Percentiles rank a stretch among this genome's conserved stretches.
Conservation (phyloP, 2,797 vertebrate species). For the Lutra lutra region DNA sequence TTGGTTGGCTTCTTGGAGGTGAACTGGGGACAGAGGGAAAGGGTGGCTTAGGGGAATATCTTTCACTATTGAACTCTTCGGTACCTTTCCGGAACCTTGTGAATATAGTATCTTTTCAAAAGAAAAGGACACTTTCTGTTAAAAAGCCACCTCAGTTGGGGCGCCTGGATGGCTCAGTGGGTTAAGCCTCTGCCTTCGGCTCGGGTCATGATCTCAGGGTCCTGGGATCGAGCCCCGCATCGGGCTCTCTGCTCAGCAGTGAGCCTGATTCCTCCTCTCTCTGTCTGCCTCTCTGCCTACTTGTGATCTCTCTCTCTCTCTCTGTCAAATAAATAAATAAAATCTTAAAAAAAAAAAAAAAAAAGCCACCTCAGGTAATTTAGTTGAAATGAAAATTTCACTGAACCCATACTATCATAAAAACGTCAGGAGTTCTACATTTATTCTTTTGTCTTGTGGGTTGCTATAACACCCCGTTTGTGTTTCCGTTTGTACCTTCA, state of each 20-base stretch:
- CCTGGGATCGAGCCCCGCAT: too few relatives aligned
- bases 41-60: neutral
- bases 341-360: too few relatives aligned
- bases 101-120: neutral
- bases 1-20: neutral
- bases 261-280: too few relatives aligned
- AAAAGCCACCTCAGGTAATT: neutral
- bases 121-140: neutral
- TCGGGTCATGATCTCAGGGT: too few relatives aligned
- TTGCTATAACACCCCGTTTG: neutral
- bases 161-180: too few relatives aligned
- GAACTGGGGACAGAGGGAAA: neutral
- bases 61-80: neutral
- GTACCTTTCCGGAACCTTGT: neutral
- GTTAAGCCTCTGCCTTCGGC: too few relatives aligned
- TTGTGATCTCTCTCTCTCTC: too few relatives aligned
- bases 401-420: neutral
- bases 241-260: too few relatives aligned
- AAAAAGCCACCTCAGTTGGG: neutral
- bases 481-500: neutral
- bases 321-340: too few relatives aligned
- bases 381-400: slow-evolving; percentile 23
- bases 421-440: neutral
- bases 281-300: too few relatives aligned
- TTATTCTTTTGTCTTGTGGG: neutral